phyloP scores from a whole-genome alignment of 1,140 invertebrate species.

The Drosophila albomicans region DNA sequence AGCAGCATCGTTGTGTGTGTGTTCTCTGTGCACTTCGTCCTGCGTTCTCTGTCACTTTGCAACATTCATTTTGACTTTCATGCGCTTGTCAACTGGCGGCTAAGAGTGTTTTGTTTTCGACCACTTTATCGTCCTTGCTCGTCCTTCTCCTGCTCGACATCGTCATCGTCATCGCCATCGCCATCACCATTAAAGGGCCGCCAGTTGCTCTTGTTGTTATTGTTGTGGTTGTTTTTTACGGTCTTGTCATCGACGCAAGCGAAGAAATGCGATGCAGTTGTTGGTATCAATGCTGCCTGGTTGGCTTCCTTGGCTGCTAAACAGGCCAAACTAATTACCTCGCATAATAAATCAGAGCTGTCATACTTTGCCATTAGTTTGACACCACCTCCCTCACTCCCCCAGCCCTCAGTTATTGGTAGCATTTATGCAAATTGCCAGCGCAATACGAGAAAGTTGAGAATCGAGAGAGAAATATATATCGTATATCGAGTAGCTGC shows the following conservation, averaged over 20 bases:
- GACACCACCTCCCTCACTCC: conserved; percentile 48
- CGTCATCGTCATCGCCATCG: neutral
- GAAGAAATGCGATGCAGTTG: conserved; percentile 63
- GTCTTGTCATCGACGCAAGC: conserved; percentile 34
- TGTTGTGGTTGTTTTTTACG: conserved; percentile 27
- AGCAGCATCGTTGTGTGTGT: conserved; percentile 9
- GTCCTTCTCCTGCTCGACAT: conserved; percentile 3
- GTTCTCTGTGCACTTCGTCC: conserved; percentile 1
- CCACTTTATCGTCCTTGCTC: conserved; percentile 25
- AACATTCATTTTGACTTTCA: conserved; percentile 69
- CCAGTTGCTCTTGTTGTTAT: conserved; percentile 1
- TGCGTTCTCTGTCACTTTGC: conserved; percentile 45
- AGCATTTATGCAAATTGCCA: conserved; percentile 77
- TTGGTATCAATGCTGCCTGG: conserved; percentile 48
- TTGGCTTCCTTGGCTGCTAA: conserved; percentile 48
- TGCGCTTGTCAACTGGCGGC: conserved; percentile 56
- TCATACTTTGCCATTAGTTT: conserved; percentile 78
- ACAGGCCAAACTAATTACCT: conserved; percentile 79
- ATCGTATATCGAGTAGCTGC: conserved; percentile 32
- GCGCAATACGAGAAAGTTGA: conserved; percentile 36
- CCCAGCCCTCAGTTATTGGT: conserved; percentile 32
- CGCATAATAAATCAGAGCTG: conserved; percentile 79
- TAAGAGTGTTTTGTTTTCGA: conserved; percentile 61
- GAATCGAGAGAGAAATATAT: conserved; percentile 6
- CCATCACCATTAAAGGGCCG: conserved; percentile 1